A percentile compares a stretch with the other conserved stretches of the same genome.
These are phyloP conservation scores for Darevskia nairensis DNA, from an alignment of 2,797 vertebrate species.

Conservation along the genomic window DNA sequence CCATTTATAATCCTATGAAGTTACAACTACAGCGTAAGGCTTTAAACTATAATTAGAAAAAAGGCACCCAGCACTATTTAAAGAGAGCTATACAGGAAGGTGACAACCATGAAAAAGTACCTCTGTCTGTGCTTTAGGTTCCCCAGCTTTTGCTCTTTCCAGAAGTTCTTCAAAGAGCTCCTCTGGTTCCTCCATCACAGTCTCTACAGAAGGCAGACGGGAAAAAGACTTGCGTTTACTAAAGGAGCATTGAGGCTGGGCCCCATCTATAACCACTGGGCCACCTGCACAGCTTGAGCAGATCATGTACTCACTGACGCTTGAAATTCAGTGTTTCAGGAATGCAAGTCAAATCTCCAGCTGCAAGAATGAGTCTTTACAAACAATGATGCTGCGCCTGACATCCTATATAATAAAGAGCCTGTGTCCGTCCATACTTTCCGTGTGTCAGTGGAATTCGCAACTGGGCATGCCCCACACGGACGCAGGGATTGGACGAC, in stretches of 20 bases:
- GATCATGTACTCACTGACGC: background rate
- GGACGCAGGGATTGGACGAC: too few species aligned
- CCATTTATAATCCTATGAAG: background rate
- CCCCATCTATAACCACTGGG: background rate
- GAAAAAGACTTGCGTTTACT: slow-evolving; percentile 34
- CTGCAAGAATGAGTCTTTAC: background rate
- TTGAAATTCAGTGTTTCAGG: background rate
- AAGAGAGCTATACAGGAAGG: background rate
- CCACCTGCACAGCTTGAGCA: background rate
- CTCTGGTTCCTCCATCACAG: slow-evolving; percentile 74
- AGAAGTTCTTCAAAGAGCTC: slow-evolving; percentile 85
- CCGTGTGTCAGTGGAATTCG: too few species aligned
- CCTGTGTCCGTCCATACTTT: too few species aligned
- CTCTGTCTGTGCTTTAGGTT: slow-evolving; percentile 92
- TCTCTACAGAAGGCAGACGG: slow-evolving; percentile 61
- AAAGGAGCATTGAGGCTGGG: too few species aligned
- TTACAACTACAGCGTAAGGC: background rate
- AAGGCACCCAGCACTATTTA: too few species aligned
- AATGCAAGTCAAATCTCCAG: background rate
- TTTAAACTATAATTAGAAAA: background rate
- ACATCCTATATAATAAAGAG: too few species aligned
- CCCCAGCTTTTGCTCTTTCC: slow-evolving; percentile 90
- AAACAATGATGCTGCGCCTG: background rate
- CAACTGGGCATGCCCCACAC: too few species aligned
- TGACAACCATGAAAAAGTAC: slow-evolving; percentile 72